Percentiles rank a stretch among this genome's conserved stretches.
phyloP scores from a whole-genome alignment of 1,140 invertebrate genomes.

The Cyphomyrmex costatus region DNA sequence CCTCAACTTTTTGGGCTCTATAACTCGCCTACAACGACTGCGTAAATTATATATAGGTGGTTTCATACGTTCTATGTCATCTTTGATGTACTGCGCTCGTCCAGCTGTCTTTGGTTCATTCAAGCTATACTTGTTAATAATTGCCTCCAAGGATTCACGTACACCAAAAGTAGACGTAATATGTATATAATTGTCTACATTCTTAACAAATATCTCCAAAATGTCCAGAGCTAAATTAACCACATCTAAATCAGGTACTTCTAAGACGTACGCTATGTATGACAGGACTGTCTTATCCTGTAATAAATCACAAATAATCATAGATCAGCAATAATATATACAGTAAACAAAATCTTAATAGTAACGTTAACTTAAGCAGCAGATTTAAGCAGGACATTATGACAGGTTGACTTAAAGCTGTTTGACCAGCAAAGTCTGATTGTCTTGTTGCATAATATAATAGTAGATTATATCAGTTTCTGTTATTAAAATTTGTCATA shows the following conservation, averaged over 20 bases:
- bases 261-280: conserved; percentile 85
- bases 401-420: no score
- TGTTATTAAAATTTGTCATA: neutral
- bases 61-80: conserved; percentile 85
- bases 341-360: neutral
- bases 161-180: conserved; percentile 86
- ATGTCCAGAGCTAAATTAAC: conserved; percentile 82
- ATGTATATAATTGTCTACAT: conserved; percentile 85
- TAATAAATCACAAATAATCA: conserved; percentile 58
- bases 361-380: neutral
- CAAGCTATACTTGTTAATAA: conserved; percentile 82
- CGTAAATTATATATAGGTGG: conserved; percentile 85
- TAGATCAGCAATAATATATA: conserved; percentile 5
- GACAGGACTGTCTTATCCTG: conserved; percentile 86
- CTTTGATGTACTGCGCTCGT: conserved; percentile 82
- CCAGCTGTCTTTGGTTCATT: conserved; percentile 82
- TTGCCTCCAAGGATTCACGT: conserved; percentile 84
- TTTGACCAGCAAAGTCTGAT: neutral
- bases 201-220: conserved; percentile 84
- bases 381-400: neutral
- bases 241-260: conserved; percentile 83
- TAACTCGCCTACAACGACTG: conserved; percentile 84
- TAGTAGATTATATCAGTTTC: neutral
- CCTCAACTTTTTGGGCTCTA: conserved; percentile 85
- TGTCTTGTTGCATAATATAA: neutral